Evolutionary conservation across 2,888 invertebrate species (phyloP), one percentile per base, ranked within the genome.

Genomic region (Thymelicus lineola): DNA sequence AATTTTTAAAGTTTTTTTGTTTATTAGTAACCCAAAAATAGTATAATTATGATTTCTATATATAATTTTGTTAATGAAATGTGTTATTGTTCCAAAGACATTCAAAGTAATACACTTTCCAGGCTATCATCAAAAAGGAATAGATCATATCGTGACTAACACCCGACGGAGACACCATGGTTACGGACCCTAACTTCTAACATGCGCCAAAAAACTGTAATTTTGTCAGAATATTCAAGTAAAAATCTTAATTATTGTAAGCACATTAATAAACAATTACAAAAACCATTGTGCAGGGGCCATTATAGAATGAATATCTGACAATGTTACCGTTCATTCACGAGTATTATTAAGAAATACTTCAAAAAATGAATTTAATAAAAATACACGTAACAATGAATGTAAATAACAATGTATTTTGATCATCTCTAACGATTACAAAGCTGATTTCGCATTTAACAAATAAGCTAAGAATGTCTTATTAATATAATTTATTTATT

Each of bases 371-470:
- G 50, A 59, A 68, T 46, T 64, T 35, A 45, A 50, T 62, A 61
- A 58, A 53, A 55, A 28, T 48, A 38, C 46, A 45, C 1, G 1
- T 38, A 38, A 12, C 42, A 38, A 66, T 68, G 68, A 66, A 74
- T 79, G 80, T 92, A 91, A 90, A 93, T 92, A 91, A 84, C 80
- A 87, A 88, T 88, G 86, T 84, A 82, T 81, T 80, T 79, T 80
- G 79, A 82, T 75, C 78, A 80, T 78, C 83, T 87, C 86, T 89
- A 84, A 89, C 86, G 86, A 89, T 82, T 57, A 68, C 75, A 79
- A 79, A 77, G 84, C 85, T 88, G 80, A 83, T 90, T 87, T 87
- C 88, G 93, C 93, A 92, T 92, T 93, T 93, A 92, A 82, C 77
- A 81, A 81, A 81, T 78, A 77, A 81, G 84, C 86, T 87, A 85